phyloP scores from a whole-genome alignment of 2,113 vertebrate genomes.

The Sinocyclocheilus anophthalmus region DNA sequence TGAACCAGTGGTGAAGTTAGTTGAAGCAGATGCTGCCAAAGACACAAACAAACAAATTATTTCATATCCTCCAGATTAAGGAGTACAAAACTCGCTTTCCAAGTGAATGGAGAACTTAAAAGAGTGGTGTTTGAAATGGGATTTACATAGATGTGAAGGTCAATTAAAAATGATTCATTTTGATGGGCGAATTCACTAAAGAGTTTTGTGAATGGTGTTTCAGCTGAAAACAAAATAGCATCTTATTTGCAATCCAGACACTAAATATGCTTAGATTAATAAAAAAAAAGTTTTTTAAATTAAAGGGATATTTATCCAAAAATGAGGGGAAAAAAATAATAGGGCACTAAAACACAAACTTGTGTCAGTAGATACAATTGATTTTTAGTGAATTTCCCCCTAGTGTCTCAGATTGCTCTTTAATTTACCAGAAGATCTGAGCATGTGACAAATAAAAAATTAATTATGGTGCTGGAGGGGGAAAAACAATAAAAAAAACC shows the following conservation, averaged over 20 bases:
- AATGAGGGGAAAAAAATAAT: neutral
- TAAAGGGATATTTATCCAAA: neutral
- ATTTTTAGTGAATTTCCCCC: neutral
- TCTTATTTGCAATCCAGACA: no score
- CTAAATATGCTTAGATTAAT: neutral
- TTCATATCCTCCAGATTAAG: neutral
- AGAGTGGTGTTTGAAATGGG: neutral
- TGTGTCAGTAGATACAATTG: neutral
- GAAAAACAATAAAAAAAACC: neutral
- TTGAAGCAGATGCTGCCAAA: conserved; percentile 21
- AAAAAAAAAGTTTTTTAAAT: no score
- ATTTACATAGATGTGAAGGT: neutral
- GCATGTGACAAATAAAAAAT: neutral
- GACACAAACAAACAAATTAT: neutral
- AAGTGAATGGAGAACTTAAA: neutral
- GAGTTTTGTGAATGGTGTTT: no score
- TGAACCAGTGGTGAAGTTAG: conserved; percentile 7
- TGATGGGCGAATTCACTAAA: neutral
- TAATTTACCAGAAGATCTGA: neutral
- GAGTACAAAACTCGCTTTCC: neutral
- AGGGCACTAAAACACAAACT: neutral
- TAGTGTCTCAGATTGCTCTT: neutral
- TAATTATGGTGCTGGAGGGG: neutral
- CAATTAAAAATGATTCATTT: neutral
- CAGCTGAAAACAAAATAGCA: no score